phyloP scores from a whole-genome alignment of 2,797 vertebrate species.

The Coregonus suidteri region DNA sequence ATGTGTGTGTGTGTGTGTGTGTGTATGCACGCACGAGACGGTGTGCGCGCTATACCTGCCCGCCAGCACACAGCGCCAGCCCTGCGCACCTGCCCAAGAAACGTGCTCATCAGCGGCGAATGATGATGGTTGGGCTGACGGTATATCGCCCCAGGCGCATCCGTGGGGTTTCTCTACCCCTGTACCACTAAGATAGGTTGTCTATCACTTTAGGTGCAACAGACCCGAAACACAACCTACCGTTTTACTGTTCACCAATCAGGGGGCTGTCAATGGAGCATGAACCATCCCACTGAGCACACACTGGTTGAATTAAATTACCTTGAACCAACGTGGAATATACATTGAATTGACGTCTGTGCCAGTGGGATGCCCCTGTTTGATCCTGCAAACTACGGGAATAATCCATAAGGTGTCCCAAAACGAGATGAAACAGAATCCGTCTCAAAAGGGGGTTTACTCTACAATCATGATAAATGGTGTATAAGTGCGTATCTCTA shows the following conservation, averaged over 20 bases:
- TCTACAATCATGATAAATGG: neutral
- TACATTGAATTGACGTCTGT: no score
- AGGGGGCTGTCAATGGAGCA: neutral
- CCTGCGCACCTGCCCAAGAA: neutral
- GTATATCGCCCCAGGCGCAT: neutral
- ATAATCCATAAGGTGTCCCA: neutral
- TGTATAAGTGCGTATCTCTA: neutral
- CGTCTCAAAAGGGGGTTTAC: no score
- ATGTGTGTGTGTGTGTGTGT: neutral
- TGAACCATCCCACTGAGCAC: no score
- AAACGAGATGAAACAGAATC: neutral
- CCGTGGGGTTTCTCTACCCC: neutral
- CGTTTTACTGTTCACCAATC: neutral
- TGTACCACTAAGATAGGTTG: neutral
- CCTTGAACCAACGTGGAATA: no score
- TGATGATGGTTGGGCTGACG: neutral
- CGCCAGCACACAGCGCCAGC: neutral
- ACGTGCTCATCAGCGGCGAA: neutral
- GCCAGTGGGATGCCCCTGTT: neutral
- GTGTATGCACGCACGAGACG: neutral
- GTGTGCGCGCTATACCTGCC: neutral
- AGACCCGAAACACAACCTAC: neutral
- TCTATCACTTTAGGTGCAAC: neutral
- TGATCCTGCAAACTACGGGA: neutral
- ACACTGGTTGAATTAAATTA: no score